These are phyloP conservation scores for Xyrichtys novacula DNA, from an alignment of 2,797 vertebrate genomes.

Conservation along the genomic window DNA sequence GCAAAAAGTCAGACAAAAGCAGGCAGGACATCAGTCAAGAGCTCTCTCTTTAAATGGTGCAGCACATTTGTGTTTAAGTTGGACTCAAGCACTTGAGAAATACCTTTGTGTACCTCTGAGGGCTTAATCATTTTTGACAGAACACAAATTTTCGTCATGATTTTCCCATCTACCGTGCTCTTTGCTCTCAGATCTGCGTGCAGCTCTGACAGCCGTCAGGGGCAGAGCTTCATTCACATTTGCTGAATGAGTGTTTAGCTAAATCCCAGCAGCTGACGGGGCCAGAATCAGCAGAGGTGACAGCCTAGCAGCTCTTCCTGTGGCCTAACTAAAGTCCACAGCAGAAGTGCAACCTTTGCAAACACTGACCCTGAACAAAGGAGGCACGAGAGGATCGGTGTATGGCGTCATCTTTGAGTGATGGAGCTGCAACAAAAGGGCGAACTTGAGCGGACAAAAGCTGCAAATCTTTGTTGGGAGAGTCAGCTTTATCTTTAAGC, in stretches of 20 bases:
- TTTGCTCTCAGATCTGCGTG: constrained; percentile 51
- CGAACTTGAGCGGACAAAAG: constrained; percentile 73
- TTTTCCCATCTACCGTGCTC: neutral
- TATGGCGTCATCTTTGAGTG: constrained; percentile 80
- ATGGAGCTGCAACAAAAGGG: constrained; percentile 70
- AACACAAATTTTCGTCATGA: too few relatives aligned
- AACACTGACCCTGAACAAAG: constrained; percentile 69
- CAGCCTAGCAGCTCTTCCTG: constrained; percentile 78
- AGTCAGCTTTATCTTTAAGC: constrained; percentile 48
- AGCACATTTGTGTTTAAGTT: too few relatives aligned
- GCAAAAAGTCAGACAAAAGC: too few relatives aligned
- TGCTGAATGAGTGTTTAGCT: constrained; percentile 85
- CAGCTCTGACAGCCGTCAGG: constrained; percentile 39
- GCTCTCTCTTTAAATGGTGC: too few relatives aligned
- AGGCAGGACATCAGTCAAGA: too few relatives aligned
- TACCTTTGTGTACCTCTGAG: too few relatives aligned
- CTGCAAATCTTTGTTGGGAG: constrained; percentile 72
- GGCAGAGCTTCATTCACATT: constrained; percentile 77
- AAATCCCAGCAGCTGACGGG: constrained; percentile 82
- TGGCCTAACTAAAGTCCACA: constrained; percentile 76
- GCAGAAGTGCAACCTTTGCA: constrained; percentile 82
- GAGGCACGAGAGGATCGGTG: constrained; percentile 48
- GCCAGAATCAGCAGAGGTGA: constrained; percentile 72
- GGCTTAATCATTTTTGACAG: too few relatives aligned
- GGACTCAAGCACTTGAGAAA: too few relatives aligned